Evolutionary conservation across 2,113 vertebrate species (phyloP).

Genomic region (Leptobrachium leishanense): DNA sequence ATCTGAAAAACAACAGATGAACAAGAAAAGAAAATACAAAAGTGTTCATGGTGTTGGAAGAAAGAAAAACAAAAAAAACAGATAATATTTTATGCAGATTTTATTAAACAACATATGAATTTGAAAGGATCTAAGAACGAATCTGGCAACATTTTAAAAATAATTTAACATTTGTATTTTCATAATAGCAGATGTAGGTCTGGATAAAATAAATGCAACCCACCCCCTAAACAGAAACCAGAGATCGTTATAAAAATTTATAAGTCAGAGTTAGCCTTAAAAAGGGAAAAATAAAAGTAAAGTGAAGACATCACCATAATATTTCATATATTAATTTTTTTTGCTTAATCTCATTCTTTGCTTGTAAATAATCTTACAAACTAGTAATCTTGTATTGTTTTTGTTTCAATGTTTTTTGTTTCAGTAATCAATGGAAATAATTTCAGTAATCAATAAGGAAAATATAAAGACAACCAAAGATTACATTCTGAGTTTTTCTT

Average conservation of each 20-base stretch:
- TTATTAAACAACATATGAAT: constrained; percentile 22
- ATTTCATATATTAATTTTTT: too few species aligned
- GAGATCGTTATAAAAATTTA: constrained; percentile 9
- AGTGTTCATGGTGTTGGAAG: constrained; percentile 3
- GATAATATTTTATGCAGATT: constrained; percentile 18
- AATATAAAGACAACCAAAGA: too few species aligned
- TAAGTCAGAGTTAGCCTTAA: neutral
- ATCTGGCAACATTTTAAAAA: constrained; percentile 32
- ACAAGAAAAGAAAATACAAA: neutral
- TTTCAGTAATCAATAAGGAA: too few species aligned
- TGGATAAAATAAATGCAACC: constrained; percentile 28
- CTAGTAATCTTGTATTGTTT: too few species aligned
- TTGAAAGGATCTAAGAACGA: constrained; percentile 15
- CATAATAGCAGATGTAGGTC: constrained; percentile 39
- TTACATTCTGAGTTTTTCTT: too few species aligned
- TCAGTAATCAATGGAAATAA: too few species aligned
- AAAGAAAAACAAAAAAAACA: neutral
- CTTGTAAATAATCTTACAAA: too few species aligned
- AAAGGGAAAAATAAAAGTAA: neutral
- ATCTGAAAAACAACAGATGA: too few species aligned
- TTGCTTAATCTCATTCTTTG: too few species aligned
- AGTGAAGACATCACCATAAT: neutral
- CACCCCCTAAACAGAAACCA: constrained; percentile 29
- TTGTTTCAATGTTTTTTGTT: too few species aligned
- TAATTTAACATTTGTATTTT: constrained; percentile 25